phyloP scores from a whole-genome alignment of 2,888 invertebrate genomes.

The Merodon equestris region DNA sequence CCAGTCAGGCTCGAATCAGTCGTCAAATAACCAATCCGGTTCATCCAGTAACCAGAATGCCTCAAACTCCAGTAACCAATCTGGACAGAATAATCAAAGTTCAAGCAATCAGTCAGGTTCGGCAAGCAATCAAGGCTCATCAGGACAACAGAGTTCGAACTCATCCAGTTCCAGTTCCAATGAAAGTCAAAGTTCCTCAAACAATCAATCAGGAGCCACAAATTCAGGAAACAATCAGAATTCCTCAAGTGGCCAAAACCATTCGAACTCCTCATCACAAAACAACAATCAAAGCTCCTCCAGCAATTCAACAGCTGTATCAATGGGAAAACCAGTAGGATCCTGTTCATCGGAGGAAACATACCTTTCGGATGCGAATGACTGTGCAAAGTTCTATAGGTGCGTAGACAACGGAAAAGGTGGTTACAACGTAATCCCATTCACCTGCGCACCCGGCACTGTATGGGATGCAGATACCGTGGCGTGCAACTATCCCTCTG shows the following conservation, averaged over 20 bases:
- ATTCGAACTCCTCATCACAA: conserved; percentile 1
- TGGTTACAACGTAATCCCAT: conserved; percentile 82
- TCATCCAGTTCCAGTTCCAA: conserved; percentile 40
- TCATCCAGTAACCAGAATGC: conserved; percentile 7
- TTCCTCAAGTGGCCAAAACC: conserved; percentile 26
- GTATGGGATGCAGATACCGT: conserved; percentile 81
- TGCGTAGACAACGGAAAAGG: conserved; percentile 84
- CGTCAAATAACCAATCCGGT: conserved; percentile 39
- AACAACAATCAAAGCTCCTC: conserved; percentile 47
- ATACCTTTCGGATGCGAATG: conserved; percentile 77
- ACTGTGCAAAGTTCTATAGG: conserved; percentile 84
- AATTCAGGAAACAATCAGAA: conserved; percentile 17
- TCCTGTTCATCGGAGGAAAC: conserved; percentile 79
- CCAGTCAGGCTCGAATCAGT: conserved; percentile 61
- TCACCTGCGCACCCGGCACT: conserved; percentile 83
- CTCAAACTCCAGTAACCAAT: conserved; percentile 28
- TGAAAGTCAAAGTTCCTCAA: conserved; percentile 46
- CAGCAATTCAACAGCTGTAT: conserved; percentile 44
- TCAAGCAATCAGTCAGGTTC: conserved; percentile 60
- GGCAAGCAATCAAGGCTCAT: conserved; percentile 55
- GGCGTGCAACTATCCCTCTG: conserved; percentile 76
- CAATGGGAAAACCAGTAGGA: conserved; percentile 71
- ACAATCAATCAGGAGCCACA: conserved; percentile 54
- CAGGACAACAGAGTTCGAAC: conserved; percentile 22
- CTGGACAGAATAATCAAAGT: conserved; percentile 23